Evolutionary conservation across 1,140 invertebrate species (phyloP), one percentile per base, ranked within the genome.

Genomic region (Halesus radiatus): DNA sequence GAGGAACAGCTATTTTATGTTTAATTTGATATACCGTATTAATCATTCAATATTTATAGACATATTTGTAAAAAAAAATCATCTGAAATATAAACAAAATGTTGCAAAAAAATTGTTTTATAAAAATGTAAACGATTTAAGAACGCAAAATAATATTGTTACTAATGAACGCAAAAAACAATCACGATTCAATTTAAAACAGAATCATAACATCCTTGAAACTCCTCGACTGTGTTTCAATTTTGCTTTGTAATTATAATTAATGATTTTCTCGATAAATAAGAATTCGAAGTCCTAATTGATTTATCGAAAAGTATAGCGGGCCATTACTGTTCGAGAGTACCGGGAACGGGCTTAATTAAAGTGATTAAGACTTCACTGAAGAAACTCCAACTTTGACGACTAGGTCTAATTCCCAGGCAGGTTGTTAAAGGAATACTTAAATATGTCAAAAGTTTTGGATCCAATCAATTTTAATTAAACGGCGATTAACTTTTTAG

Each of bases 401-500:
- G 22, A 29, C 62, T 45, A 70, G 37, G 32, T 70, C n/a, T 70
- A 18, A 70, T 70, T 70, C 22, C 10, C 10, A 13, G 32, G 45
- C 66, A 70, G 66, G 18, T 70, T 70, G 66, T 70, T 45, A 70
- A 50, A 45, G n/a, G 37, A 70, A 70, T 45, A 20, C n/a, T 70
- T 70, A 70, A 70, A 70, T 45, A 50, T 45, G 29, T 45, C 32
- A 45, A 45, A 70, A 70, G 66, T 70, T 70, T 50, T 18, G 22
- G 22, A 70, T 22, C 45, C 32, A 23, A 70, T 70, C 66, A 70
- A 70, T 70, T 70, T 70, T 70, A 70, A 70, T 70, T 70, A 70
- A 70, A 70, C n/a, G 29, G 32, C 37, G n/a, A n/a, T 70, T 50
- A 50, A 50, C n/a, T 70, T 29, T 66, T 66, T 45, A 45, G 37